Percentiles rank a stretch among this genome's conserved stretches.
Evolutionary conservation across 2,113 vertebrate genomes (phyloP).

Genomic region (Tinamus guttatus): DNA sequence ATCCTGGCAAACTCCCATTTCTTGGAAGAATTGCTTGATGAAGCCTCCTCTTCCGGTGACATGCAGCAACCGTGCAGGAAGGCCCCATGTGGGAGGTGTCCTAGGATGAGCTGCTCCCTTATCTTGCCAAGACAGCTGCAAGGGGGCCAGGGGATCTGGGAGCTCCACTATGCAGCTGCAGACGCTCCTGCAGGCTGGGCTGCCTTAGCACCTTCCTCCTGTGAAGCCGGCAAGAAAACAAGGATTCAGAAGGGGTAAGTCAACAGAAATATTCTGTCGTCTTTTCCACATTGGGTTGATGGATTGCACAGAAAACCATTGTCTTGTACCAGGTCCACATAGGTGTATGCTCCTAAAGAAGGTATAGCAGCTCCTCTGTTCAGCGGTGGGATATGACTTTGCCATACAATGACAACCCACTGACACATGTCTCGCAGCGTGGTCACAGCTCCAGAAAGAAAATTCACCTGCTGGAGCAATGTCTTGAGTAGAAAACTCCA

Average conservation of each 20-base stretch:
- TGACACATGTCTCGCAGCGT: neutral
- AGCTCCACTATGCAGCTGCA: constrained; percentile 1
- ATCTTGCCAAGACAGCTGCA: constrained; percentile 64
- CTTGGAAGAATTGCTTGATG: neutral
- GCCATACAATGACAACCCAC: neutral
- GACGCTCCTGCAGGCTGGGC: neutral
- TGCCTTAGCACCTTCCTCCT: neutral
- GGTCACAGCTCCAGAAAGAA: neutral
- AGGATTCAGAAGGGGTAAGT: constrained; percentile 58
- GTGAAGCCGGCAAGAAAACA: neutral
- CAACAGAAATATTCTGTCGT: neutral
- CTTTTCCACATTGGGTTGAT: neutral
- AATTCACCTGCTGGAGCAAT: neutral
- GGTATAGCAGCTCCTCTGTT: neutral
- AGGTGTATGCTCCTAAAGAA: neutral
- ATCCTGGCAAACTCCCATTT: neutral
- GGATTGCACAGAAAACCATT: neutral
- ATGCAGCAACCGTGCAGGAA: neutral
- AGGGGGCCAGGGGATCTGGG: neutral
- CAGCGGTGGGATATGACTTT: neutral
- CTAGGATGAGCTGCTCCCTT: constrained; percentile 37
- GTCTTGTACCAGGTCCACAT: neutral
- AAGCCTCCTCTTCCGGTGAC: constrained; percentile 12
- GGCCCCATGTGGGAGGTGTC: constrained; percentile 36
- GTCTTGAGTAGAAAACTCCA: neutral